A percentile compares a stretch with the other conserved stretches of the same genome.
Conservation (phyloP, 92 coral and sea anemone genomes). For the Epizoanthus illoricatus region DNA sequence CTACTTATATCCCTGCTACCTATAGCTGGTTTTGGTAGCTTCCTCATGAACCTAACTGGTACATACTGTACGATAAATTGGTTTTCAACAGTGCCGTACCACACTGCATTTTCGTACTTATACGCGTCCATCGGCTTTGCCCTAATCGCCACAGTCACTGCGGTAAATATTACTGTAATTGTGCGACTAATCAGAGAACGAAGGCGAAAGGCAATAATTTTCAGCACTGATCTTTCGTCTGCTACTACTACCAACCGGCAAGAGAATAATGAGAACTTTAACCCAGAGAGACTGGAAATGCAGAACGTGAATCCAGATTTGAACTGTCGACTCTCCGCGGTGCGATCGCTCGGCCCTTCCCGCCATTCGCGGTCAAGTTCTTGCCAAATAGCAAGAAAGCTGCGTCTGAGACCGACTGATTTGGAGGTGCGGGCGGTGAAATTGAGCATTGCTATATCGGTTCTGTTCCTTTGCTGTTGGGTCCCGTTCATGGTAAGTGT, state of each 20-base stretch:
- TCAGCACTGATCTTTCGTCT: constrained; percentile 20
- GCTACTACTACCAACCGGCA: constrained; percentile 12
- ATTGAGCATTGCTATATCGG: constrained; percentile 27
- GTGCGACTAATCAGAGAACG: constrained; percentile 15
- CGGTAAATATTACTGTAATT: constrained; percentile 27
- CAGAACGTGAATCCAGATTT: neutral
- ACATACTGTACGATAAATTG: constrained; percentile 37
- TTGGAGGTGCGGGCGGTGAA: constrained; percentile 38
- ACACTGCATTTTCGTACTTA: constrained; percentile 22
- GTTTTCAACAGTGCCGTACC: constrained; percentile 20
- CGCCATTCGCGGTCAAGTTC: neutral
- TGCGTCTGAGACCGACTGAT: constrained; percentile 5
- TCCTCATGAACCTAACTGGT: constrained; percentile 26
- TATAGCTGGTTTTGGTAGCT: constrained; percentile 30
- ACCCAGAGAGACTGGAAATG: neutral
- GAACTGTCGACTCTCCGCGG: neutral
- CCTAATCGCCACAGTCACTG: neutral
- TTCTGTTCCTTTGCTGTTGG: constrained; percentile 30
- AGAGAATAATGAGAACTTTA: neutral
- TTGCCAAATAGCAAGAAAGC: neutral
- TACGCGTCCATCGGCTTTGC: constrained; percentile 16
- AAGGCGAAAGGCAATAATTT: constrained; percentile 8
- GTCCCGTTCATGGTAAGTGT: constrained; percentile 34
- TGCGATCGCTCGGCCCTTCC: neutral
- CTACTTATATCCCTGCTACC: constrained; percentile 31